Conservation (phyloP, 1,140 invertebrate genomes). For the Cryptotermes secundus region DNA sequence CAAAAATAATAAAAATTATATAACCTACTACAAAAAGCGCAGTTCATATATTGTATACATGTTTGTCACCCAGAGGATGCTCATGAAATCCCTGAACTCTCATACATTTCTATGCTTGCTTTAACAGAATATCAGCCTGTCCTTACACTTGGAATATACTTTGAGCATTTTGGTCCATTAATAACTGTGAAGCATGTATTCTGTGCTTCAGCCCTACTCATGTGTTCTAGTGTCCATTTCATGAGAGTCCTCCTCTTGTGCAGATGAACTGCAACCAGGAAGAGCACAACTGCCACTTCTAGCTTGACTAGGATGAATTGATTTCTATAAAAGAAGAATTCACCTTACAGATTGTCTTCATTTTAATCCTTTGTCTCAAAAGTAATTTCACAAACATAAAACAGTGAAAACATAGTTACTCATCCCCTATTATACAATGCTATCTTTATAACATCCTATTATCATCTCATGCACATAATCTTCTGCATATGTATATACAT, state of each 20-base stretch:
- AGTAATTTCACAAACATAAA: too few species aligned
- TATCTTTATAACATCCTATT: too few species aligned
- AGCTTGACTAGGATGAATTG: conserved; percentile 11
- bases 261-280: not conserved
- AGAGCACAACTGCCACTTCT: not conserved
- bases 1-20: not conserved
- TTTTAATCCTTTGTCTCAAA: too few species aligned
- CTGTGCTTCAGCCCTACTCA: not conserved
- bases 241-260: not conserved
- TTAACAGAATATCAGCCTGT: not conserved
- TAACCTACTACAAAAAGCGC: not conserved
- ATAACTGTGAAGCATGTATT: not conserved
- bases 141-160: not conserved
- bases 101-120: not conserved
- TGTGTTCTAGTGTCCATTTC: conserved; percentile 16
- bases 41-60: not conserved
- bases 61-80: not conserved
- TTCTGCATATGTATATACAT: too few species aligned
- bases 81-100: not conserved
- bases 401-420: too few species aligned
- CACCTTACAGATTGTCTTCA: too few species aligned
- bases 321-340: not conserved
- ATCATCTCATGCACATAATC: too few species aligned
- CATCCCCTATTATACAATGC: too few species aligned
- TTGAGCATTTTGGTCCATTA: not conserved